phyloP scores from a whole-genome alignment of 2,113 vertebrate species.

The Harpagus bidentatus region DNA sequence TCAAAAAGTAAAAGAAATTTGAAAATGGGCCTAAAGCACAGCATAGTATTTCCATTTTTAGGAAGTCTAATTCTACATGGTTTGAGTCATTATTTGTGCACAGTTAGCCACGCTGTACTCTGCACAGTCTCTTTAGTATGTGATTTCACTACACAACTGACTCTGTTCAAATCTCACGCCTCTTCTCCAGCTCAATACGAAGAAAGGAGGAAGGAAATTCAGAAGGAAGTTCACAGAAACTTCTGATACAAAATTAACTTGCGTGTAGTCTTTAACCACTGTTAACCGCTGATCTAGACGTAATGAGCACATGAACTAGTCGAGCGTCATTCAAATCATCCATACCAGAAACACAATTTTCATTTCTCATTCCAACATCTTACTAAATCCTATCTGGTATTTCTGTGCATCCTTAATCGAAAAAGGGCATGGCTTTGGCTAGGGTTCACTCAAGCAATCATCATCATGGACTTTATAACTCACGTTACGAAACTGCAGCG shows the following conservation, averaged over 20 bases:
- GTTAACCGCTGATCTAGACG: not conserved
- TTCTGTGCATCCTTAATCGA: not conserved
- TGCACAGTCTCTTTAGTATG: fast-evolving
- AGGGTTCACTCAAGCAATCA: not conserved
- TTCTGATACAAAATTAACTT: not conserved
- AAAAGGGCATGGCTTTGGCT: not conserved
- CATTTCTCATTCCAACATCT: not conserved
- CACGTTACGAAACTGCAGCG: fast-evolving
- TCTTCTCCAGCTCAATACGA: not conserved
- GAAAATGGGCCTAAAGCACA: not conserved
- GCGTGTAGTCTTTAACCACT: not conserved
- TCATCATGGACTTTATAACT: not conserved
- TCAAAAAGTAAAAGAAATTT: not conserved
- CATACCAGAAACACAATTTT: not conserved
- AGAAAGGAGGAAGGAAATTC: not conserved
- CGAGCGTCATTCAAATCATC: fast-evolving
- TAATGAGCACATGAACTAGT: fast-evolving
- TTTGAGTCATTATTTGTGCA: not conserved
- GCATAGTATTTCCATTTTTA: not conserved
- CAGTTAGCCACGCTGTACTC: not conserved
- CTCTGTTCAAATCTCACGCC: fast-evolving
- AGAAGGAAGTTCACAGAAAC: not conserved
- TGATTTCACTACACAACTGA: not conserved
- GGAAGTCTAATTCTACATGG: fast-evolving
- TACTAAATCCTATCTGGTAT: not conserved